These are phyloP conservation scores for Hippoglossus stenolepis DNA, from an alignment of 2,113 vertebrate genomes.

Conservation along the genomic window DNA sequence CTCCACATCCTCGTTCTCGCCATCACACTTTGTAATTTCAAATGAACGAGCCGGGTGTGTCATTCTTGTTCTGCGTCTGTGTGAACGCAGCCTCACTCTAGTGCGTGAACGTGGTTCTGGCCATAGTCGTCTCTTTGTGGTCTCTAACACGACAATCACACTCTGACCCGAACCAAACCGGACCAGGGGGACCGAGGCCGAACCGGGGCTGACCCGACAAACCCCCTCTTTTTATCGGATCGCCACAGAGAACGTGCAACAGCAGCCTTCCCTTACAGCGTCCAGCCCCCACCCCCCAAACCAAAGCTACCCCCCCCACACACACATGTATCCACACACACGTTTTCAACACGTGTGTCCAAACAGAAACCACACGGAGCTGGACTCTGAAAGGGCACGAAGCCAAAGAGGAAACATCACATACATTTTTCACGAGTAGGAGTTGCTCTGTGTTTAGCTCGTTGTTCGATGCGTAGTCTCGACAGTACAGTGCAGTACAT, in stretches of 20 bases:
- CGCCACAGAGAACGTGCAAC: too few species aligned
- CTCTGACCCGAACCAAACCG: conserved; percentile 71
- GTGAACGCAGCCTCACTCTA: conserved; percentile 5
- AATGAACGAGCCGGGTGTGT: too few species aligned
- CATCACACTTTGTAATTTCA: too few species aligned
- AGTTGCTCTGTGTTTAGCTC: conserved; percentile 20
- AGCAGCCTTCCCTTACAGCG: background rate
- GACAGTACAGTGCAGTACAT: conserved; percentile 5
- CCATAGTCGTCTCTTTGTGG: conserved; percentile 61
- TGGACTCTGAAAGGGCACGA: conserved; percentile 50
- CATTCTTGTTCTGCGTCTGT: too few species aligned
- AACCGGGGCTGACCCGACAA: conserved; percentile 16
- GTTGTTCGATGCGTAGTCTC: conserved; percentile 23
- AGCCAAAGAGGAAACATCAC: conserved; percentile 14
- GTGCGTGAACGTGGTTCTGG: conserved; percentile 54
- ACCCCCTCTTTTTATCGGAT: background rate
- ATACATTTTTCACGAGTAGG: background rate
- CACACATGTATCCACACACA: too few species aligned
- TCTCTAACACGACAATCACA: conserved; percentile 77
- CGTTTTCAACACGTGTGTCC: conserved; percentile 12
- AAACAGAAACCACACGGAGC: too few species aligned
- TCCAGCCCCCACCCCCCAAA: background rate
- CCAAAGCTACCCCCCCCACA: too few species aligned
- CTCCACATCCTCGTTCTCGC: too few species aligned
- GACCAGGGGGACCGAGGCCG: conserved; percentile 63